Base-by-base conservation (phyloP, 2,888 invertebrate species). In the Belgica antarctica region DNA sequence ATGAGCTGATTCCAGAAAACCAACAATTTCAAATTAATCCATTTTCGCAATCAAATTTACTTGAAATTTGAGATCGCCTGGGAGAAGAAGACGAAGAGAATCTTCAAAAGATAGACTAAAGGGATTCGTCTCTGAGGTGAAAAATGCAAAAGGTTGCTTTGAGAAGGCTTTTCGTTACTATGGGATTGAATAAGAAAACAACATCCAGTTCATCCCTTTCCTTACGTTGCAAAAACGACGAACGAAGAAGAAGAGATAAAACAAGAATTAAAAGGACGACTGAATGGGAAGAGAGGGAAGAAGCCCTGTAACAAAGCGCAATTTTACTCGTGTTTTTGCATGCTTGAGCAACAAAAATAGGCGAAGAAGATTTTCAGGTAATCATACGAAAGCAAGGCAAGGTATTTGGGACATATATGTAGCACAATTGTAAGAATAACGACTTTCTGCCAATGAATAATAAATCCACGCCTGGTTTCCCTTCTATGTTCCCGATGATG, bases 121-220 rank as follows among this genome's bases (percentile, higher is more conserved):
- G n/a, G n/a, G n/a, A n/a, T n/a, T 41, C 10, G 22, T 52, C 17
- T 7, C 17, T 3, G 22, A 17, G 52, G 22, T 52, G 22, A 22
- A 19, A 52, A 22, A n/a, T 31, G 5, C 34, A 46, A 46, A 46
- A 12, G 8, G 46, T n/a, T n/a, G 24, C 7, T 27, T 59, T 59
- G 8, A 7, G 24, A 59, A 52, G 25, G 59, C 22, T 10, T 5
- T 59, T 59, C n/a, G 41, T 15, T n/a, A 41, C 12, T 41, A 41
- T 41, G n/a, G 41, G 59, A 17, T 52, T 17, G 22, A 22, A 52
- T n/a, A n/a, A 17, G 22, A 24, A 59, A 59, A 27, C 19, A 57
- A 57, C 22, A 22, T 22, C 57, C 7, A 5, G 57, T 15, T 59
- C 59, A 59, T 59, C 59, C 59, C 12, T 59, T 59, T 59, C 17